Conservation (phyloP, 1,140 invertebrate genomes). For the Chlorops oryzae region DNA sequence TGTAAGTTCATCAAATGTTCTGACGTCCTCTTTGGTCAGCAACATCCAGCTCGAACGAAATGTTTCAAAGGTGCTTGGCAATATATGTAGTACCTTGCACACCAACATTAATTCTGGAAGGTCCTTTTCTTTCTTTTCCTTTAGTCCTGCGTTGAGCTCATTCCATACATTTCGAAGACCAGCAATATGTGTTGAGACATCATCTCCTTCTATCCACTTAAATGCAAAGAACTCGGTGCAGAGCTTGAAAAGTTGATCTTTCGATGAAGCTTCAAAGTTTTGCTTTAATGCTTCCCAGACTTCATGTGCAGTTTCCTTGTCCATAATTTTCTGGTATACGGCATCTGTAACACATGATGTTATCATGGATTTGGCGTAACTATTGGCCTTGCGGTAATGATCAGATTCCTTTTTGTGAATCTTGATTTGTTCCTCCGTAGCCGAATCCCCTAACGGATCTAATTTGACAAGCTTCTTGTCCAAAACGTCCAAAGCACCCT, state of each 20-base stretch:
- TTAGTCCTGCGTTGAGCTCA: conserved; percentile 5
- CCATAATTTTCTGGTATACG: background rate
- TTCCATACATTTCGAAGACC: background rate
- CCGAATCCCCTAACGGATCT: too few species aligned
- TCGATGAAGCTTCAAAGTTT: conserved; percentile 4
- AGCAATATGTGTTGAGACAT: conserved; percentile 6
- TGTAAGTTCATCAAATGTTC: conserved; percentile 6
- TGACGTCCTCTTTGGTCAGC: background rate
- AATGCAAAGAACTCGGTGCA: conserved; percentile 1
- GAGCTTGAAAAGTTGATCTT: conserved; percentile 4
- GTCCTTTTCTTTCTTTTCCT: background rate
- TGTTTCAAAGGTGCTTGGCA: conserved; percentile 4
- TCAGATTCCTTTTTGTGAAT: too few species aligned
- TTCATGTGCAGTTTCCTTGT: background rate
- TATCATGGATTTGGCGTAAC: background rate
- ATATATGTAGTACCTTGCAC: conserved; percentile 7
- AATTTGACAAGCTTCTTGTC: too few species aligned
- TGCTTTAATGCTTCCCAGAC: conserved; percentile 5
- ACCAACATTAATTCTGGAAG: conserved; percentile 5
- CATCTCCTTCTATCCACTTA: background rate
- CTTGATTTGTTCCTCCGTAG: too few species aligned
- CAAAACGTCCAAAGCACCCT: too few species aligned
- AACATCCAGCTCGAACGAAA: conserved; percentile 5
- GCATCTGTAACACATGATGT: background rate
- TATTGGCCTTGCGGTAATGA: background rate